phyloP scores from a whole-genome alignment of 2,888 invertebrate genomes.

The Yponomeuta plumbellus region DNA sequence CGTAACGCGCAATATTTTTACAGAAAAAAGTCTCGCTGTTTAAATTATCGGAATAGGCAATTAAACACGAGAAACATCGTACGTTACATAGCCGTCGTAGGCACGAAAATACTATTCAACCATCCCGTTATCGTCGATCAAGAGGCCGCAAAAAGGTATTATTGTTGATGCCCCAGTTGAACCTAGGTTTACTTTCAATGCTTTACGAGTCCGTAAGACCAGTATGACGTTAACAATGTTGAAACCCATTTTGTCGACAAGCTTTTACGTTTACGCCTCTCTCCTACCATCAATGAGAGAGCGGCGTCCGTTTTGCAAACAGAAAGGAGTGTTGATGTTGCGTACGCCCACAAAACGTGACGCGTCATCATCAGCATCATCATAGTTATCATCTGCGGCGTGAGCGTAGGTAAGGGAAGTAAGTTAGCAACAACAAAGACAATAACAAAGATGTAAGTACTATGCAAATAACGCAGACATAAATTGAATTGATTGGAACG shows the following conservation, averaged over 20 bases:
- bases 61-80: not conserved
- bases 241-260: not conserved
- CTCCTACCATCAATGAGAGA: slow-evolving; percentile 2
- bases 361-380: too few relatives aligned
- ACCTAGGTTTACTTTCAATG: not conserved
- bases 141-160: not conserved
- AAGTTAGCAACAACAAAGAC: too few relatives aligned
- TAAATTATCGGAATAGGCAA: not conserved
- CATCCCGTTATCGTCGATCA: not conserved
- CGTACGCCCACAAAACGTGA: slow-evolving; percentile 23
- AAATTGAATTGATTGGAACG: slow-evolving; percentile 8
- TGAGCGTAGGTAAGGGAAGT: too few relatives aligned
- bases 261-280: not conserved
- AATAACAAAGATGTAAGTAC: too few relatives aligned
- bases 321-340: slow-evolving; percentile 25
- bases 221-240: not conserved
- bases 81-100: not conserved
- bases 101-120: not conserved
- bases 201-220: not conserved
- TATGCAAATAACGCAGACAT: too few relatives aligned
- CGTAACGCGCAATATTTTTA: not conserved
- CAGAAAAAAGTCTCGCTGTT: not conserved
- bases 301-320: slow-evolving; percentile 48
- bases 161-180: not conserved
- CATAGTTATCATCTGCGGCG: not conserved